These are phyloP conservation scores for Chymomyza caudatula DNA, from an alignment of 2,888 invertebrate species.

Conservation along the genomic window DNA sequence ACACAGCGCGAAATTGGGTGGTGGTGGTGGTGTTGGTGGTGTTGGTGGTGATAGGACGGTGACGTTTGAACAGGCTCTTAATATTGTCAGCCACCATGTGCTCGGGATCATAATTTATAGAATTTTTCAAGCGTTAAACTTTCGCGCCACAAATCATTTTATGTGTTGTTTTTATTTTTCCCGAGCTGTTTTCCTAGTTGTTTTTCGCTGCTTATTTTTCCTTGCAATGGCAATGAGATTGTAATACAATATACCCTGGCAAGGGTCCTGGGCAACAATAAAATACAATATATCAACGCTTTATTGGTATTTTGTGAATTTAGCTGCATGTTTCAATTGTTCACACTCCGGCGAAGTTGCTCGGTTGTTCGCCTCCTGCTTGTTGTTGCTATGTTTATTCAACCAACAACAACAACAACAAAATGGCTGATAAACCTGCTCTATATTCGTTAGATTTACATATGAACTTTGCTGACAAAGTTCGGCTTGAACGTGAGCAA, in stretches of 20 bases:
- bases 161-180: neutral
- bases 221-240: neutral
- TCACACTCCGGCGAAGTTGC: neutral
- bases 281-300: neutral
- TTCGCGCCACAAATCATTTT: slow-evolving; percentile 4
- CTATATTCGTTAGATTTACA: too few relatives aligned
- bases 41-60: too few relatives aligned
- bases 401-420: neutral
- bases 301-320: neutral
- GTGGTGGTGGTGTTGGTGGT: too few relatives aligned
- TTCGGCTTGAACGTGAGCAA: neutral
- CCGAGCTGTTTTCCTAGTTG: too few relatives aligned
- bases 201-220: neutral
- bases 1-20: neutral
- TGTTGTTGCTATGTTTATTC: too few relatives aligned
- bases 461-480: neutral
- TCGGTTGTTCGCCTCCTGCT: neutral
- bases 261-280: neutral
- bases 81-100: slow-evolving; percentile 1
- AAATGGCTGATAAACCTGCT: neutral
- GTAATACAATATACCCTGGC: neutral
- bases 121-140: neutral
- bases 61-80: neutral
- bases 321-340: neutral
- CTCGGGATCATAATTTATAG: neutral